Evolutionary conservation across 37 sponge, comb jelly and placozoan species (phyloP), one percentile per base, ranked within the genome.

Genomic region (Axinella damicornis): DNA sequence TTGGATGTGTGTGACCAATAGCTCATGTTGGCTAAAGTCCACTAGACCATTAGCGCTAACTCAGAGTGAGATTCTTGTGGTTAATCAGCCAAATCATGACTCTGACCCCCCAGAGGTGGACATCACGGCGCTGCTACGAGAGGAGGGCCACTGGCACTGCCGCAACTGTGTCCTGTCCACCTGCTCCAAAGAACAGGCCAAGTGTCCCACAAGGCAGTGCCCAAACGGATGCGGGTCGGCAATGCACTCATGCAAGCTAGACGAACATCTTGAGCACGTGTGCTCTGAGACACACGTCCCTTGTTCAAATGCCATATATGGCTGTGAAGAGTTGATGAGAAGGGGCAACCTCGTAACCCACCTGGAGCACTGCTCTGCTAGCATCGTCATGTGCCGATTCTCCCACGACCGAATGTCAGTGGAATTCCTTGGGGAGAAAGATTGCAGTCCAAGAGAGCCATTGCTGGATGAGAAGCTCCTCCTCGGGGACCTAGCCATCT

Each of bases 301-400:
- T 0, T 91, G 92, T 61, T 25, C 68, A 66, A 91, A 86, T 52
- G 67, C 79, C 1, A 4, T 20, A 28, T 86, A 77, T 54, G 92
- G 92, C 33, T 91, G 92, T 46, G 62, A 67, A 20, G 38, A 35
- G 59, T 22, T 22, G 17, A 5, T 91, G 17, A 21, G 20, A 27
- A 56, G 92, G 41, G 55, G 24, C 25, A 56, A 64, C 4, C 40
- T 91, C 14, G 1, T 30, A 6, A 56, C 0, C 17, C 92, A 91
- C 82, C 5, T 91, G n/a, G 57, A 75, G 35, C 78, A 61, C 74
- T 91, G 92, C 53, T 87, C 92, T 4, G 92, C 92, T 14, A 91
- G 87, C 72, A 57, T 65, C 0, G 31, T 86, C 5, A 22, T 58
- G 65, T 91, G 92, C 22, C 20, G 37, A 0, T 83, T 83, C 75